Evolutionary conservation across 2,113 vertebrate genomes (phyloP), one percentile per base, ranked within the genome.

Genomic region (Cacatua alba): DNA sequence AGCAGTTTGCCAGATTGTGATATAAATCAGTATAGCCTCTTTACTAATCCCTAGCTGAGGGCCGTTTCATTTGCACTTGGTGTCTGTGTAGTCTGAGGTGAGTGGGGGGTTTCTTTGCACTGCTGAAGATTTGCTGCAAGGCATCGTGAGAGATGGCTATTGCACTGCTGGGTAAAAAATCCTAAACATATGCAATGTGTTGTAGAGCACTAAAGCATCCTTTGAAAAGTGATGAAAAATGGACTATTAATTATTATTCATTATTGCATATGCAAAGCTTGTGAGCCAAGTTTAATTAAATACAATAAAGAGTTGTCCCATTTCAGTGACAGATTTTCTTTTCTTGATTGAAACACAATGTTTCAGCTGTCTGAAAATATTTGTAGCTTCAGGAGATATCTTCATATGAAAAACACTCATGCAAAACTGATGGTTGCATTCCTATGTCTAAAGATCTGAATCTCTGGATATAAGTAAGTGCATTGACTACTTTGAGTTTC

Each of bases 271-370:
- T 39, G 48, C 59, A 62, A 86, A 81, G 76, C 44, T 91, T 88
- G 76, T 86, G 76, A 90, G 76, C 62, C 49, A 86, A 91, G 59
- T 92, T 77, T 86, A 95, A 95, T 91, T 88, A 91, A 90, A 83
- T 91, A 80, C 80, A 77, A 57, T 83, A 69, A 82, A 48, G 10
- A 9, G 18, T 31, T 46, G 18, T 69, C 24, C 35, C 8, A 3
- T 80, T 81, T 68, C 52, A 60, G 2, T 21, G 28, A 15, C 37
- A 63, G 55, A 13, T 35, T 9, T 39, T 57, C n/a, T 62, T 53
- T 69, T n/a, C 64, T 69, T 51, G 49, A 28, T 60, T 35, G 37
- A 76, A 92, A 90, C 16, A 31, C 21, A 28, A 3, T 11, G 3
- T 74, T 86, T 89, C 19, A 15, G 21, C 18, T 72, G 14, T 31